Percentiles rank a stretch among this genome's conserved stretches.
Evolutionary conservation across 2,888 invertebrate genomes (phyloP).

Genomic region (Hirtodrosophila duncani): DNA sequence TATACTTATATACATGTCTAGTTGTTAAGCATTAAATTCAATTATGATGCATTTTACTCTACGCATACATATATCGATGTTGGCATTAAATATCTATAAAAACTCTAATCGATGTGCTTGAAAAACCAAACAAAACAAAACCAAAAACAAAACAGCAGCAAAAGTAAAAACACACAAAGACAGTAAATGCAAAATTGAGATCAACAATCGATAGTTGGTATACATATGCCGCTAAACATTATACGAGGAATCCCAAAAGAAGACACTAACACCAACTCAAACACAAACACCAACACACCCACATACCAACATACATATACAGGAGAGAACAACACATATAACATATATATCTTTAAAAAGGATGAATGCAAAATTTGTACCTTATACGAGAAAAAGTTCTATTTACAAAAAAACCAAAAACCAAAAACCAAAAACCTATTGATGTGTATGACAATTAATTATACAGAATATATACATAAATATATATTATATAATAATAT

Average conservation of each 20-base stretch:
- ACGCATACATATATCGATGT: slow-evolving; percentile 52
- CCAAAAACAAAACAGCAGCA: slow-evolving; percentile 28
- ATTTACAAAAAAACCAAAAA: slow-evolving; percentile 32
- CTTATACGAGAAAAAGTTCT: slow-evolving; percentile 37
- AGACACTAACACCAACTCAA: slow-evolving; percentile 9
- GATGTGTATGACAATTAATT: slow-evolving; percentile 71
- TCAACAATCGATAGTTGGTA: slow-evolving; percentile 48
- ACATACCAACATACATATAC: slow-evolving; percentile 30
- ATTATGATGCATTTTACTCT: slow-evolving; percentile 57
- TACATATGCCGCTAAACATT: slow-evolving; percentile 61
- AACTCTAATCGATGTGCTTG: slow-evolving; percentile 53
- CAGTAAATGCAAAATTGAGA: too few species aligned
- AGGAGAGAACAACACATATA: slow-evolving; percentile 12
- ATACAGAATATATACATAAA: slow-evolving; percentile 50
- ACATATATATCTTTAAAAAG: slow-evolving; percentile 2
- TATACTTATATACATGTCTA: slow-evolving; percentile 53
- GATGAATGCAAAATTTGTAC: slow-evolving; percentile 58
- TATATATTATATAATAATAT: slow-evolving; percentile 36
- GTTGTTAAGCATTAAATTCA: slow-evolving; percentile 62
- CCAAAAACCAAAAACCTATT: slow-evolving; percentile 48
- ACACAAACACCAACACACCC: slow-evolving; percentile 35
- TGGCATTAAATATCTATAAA: slow-evolving; percentile 28
- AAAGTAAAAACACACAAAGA: too few species aligned
- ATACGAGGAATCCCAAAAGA: slow-evolving; percentile 3
- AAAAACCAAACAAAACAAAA: slow-evolving; percentile 27